A percentile compares a stretch with the other conserved stretches of the same genome.
These are phyloP conservation scores for Mantis religiosa DNA, from an alignment of 2,888 invertebrate species.

Conservation along the genomic window DNA sequence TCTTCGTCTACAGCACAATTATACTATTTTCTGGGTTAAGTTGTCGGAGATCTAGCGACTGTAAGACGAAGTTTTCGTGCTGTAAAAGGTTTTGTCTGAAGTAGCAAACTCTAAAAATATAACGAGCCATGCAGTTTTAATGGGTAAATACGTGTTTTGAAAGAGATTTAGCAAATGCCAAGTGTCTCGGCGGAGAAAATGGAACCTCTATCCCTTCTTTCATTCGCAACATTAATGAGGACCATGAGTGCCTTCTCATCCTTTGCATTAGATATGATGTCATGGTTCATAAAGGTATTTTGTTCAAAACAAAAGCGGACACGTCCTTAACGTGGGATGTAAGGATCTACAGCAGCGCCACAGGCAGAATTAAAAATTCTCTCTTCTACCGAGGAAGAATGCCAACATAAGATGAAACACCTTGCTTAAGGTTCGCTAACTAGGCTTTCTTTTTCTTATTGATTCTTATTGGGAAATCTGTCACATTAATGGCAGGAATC, in stretches of 20 bases:
- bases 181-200: not conserved
- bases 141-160: not conserved
- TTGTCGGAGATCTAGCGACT: no score
- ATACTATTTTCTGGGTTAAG: no score
- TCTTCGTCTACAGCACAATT: no score
- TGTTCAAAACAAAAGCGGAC: not conserved
- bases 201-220: not conserved
- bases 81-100: not conserved
- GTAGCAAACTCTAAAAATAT: not conserved
- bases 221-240: not conserved
- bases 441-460: not conserved
- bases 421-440: not conserved
- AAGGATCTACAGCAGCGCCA: not conserved
- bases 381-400: not conserved
- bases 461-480: not conserved
- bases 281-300: not conserved
- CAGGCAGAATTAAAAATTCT: not conserved
- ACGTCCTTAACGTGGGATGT: not conserved
- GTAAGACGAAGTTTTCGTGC: no score
- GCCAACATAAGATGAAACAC: not conserved
- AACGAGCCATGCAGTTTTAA: not conserved
- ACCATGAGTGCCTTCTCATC: not conserved
- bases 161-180: not conserved
- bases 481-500: not conserved
- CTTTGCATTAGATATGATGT: not conserved